Conservation (phyloP, 2,888 invertebrate species). For the Parnassius smintheus region DNA sequence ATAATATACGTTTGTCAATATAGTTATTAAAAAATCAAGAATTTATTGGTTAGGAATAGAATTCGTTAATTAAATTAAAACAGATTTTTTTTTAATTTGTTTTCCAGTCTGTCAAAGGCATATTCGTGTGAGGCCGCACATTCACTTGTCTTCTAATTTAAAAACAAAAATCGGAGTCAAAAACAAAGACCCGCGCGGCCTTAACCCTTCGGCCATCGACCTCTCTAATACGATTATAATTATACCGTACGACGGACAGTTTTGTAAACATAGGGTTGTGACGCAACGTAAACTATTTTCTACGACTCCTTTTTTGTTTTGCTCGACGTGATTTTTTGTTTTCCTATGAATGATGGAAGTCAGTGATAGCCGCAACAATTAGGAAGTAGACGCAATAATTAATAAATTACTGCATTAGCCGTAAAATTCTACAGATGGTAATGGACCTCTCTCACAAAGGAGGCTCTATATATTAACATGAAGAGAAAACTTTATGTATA, state of each 20-base stretch:
- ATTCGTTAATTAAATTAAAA: too few species aligned
- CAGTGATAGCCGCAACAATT: too few species aligned
- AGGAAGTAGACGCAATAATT: too few species aligned
- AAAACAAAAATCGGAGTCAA: slow-evolving; percentile 5
- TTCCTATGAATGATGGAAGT: not conserved
- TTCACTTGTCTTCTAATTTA: slow-evolving; percentile 18
- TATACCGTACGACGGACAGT: slow-evolving; percentile 55
- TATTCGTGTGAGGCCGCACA: slow-evolving; percentile 21
- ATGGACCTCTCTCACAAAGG: too few species aligned
- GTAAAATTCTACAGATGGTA: too few species aligned
- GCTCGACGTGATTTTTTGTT: not conserved
- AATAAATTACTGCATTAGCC: too few species aligned
- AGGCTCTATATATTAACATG: too few species aligned
- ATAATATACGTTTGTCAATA: too few species aligned
- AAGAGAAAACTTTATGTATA: too few species aligned
- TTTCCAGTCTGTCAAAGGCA: slow-evolving; percentile 1
- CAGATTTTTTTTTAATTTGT: too few species aligned
- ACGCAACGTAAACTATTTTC: slow-evolving; percentile 47
- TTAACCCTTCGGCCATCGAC: slow-evolving; percentile 67
- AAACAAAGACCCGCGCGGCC: slow-evolving; percentile 49
- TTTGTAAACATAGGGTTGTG: slow-evolving; percentile 69
- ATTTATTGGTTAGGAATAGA: too few species aligned
- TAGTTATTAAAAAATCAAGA: too few species aligned
- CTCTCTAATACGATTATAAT: slow-evolving; percentile 79
- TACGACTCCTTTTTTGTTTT: slow-evolving; percentile 38